Percentiles rank a stretch among this genome's conserved stretches.
phyloP scores from a whole-genome alignment of 2,113 vertebrate species.

The Chaetodon trifascialis region DNA sequence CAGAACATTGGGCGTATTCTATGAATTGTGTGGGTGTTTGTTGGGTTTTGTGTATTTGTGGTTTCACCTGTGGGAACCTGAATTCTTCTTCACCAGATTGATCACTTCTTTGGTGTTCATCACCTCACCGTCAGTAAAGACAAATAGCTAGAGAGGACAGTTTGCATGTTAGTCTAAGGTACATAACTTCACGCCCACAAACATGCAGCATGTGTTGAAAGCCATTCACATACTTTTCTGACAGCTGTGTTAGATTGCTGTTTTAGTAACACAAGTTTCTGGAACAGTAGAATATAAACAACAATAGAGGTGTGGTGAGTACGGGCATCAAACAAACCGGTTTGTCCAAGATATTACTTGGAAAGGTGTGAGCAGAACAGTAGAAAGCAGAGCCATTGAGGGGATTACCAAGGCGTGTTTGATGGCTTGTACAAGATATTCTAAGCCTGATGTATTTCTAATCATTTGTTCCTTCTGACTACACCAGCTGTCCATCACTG shows the following conservation, averaged over 20 bases:
- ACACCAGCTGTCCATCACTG: no score
- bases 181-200: neutral
- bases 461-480: no score
- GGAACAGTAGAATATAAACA: no score
- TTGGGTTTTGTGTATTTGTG: neutral
- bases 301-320: no score
- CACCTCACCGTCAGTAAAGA: conserved; percentile 93
- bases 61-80: conserved; percentile 84
- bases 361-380: no score
- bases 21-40: neutral
- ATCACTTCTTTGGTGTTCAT: conserved; percentile 84
- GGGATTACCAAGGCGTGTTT: no score
- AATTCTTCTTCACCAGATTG: conserved; percentile 81
- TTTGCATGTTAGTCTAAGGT: neutral
- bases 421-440: no score
- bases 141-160: conserved; percentile 84
- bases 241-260: neutral
- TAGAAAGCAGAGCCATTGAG: no score
- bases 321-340: no score
- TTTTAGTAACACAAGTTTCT: neutral
- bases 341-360: no score
- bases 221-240: neutral
- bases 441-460: no score
- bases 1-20: neutral
- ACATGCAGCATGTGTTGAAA: neutral